Base-by-base conservation (phyloP, 2,888 invertebrate species). In the Diplolepis rosae region DNA sequence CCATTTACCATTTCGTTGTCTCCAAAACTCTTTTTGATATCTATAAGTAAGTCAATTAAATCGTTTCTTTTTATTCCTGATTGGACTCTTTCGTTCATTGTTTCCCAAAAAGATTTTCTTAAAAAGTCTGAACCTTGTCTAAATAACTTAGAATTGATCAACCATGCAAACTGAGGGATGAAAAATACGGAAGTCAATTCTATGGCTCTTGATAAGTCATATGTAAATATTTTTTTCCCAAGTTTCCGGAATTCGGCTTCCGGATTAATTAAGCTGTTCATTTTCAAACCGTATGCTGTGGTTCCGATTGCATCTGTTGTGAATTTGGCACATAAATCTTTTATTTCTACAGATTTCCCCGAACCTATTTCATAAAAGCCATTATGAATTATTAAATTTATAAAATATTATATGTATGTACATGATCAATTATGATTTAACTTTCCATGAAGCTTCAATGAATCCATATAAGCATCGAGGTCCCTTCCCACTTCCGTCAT, bases 41-140 rank as follows among this genome's bases (percentile, higher is more conserved):
- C 86, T 27, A 91, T 83, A 9, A 92, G 79, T 4, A 90, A 77
- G 75, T 91, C 91, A 28, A 92, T 88, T 0, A 91, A 85, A 39
- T 90, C 89, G 52, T 88, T 85, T 22, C 90, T 84, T 1, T 82
- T 85, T 7, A 82, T 72, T 4, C 89, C 89, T 0, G 86, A 84
- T 42, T 84, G 79, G 65, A 89, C 87, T 1, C 91, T 84, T 24
- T 89, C 84, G 0, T 82, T 75, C 50, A 91, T 86, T 0, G 90
- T 89, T 30, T 88, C 85, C 80, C 87, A 88, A 13, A 91, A 88
- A 11, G 88, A 86, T 0, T 83, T 73, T 4, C 89, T 84, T 1
- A 91, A 76, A 67, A 90, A 91, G 9, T 11, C 32, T 0, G 84
- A 82, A 0, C 85, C 69, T 1, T 86, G 75, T 0, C 88, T 87